Evolutionary conservation across 2,888 invertebrate genomes (phyloP).

Genomic region (Ophraella communa): DNA sequence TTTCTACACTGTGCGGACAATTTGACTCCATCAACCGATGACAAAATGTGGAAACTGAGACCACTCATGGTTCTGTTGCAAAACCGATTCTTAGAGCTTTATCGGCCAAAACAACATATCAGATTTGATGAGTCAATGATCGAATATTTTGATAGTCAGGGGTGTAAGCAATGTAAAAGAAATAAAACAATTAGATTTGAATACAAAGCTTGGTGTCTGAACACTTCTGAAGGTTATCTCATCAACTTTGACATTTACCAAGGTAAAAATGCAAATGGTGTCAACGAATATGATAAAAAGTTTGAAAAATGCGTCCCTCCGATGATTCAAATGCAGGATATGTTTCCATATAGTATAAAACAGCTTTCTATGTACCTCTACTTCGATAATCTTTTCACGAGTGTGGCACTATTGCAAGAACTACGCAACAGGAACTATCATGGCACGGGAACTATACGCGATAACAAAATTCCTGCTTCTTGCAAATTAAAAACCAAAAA

Average conservation of each 20-base stretch:
- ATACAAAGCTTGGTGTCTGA: conserved; percentile 23
- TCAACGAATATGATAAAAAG: conserved; percentile 12
- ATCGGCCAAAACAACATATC: conserved; percentile 16
- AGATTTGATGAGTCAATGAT: conserved; percentile 24
- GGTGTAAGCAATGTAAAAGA: conserved; percentile 33
- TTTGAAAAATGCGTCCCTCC: conserved; percentile 22
- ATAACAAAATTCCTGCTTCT: neutral
- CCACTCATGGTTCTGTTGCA: conserved; percentile 12
- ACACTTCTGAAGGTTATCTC: conserved; percentile 19
- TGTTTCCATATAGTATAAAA: neutral
- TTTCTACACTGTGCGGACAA: conserved; percentile 25
- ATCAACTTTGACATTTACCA: conserved; percentile 35
- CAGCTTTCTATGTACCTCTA: conserved; percentile 18
- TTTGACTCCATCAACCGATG: neutral
- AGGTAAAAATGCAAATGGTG: conserved; percentile 21
- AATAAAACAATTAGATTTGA: conserved; percentile 30
- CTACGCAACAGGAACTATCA: conserved; percentile 10
- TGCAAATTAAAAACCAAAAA: conserved; percentile 2
- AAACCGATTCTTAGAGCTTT: conserved; percentile 7
- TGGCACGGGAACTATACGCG: conserved; percentile 18
- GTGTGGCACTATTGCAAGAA: conserved; percentile 2
- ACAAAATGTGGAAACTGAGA: conserved; percentile 19
- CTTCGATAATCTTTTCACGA: conserved; percentile 33
- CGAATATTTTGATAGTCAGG: conserved; percentile 17
- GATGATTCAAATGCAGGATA: conserved; percentile 15